phyloP scores from a whole-genome alignment of 2,113 vertebrate species.

The Platysteira castanea region DNA sequence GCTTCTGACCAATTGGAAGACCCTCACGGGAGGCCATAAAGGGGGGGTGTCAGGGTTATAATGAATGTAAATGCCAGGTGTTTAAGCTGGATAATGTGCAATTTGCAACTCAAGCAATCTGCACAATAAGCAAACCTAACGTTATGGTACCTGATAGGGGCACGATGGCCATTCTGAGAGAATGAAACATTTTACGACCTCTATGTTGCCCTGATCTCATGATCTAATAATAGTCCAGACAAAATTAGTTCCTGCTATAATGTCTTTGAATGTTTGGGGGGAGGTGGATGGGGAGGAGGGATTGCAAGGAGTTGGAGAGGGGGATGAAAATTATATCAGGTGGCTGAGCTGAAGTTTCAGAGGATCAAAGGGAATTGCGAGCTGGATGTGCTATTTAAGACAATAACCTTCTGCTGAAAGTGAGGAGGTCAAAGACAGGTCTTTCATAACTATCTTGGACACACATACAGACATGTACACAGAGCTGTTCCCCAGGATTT shows the following conservation, averaged over 20 bases:
- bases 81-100: slow-evolving; percentile 67
- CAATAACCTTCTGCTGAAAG: slow-evolving; percentile 43
- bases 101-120: slow-evolving; percentile 77
- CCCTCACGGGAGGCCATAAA: slow-evolving; percentile 67
- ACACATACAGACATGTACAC: not conserved
- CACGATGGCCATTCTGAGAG: slow-evolving; percentile 67
- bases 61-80: slow-evolving; percentile 74
- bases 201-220: slow-evolving; percentile 60
- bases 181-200: slow-evolving; percentile 71
- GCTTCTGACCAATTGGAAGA: slow-evolving; percentile 73
- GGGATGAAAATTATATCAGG: slow-evolving; percentile 33
- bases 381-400: slow-evolving; percentile 39
- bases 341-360: not conserved
- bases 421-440: not conserved
- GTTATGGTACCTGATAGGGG: slow-evolving; percentile 64
- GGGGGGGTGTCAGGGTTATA: slow-evolving; percentile 64
- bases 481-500: not conserved
- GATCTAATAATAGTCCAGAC: slow-evolving; percentile 70
- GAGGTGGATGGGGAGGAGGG: not conserved
- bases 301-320: slow-evolving; percentile 7
- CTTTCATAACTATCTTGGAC: not conserved
- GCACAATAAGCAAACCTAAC: slow-evolving; percentile 70
- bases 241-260: slow-evolving; percentile 67
- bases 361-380: slow-evolving; percentile 25
- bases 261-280: slow-evolving; percentile 49